phyloP scores from a whole-genome alignment of 1,140 invertebrate genomes.

The Chrysoperla carnea region DNA sequence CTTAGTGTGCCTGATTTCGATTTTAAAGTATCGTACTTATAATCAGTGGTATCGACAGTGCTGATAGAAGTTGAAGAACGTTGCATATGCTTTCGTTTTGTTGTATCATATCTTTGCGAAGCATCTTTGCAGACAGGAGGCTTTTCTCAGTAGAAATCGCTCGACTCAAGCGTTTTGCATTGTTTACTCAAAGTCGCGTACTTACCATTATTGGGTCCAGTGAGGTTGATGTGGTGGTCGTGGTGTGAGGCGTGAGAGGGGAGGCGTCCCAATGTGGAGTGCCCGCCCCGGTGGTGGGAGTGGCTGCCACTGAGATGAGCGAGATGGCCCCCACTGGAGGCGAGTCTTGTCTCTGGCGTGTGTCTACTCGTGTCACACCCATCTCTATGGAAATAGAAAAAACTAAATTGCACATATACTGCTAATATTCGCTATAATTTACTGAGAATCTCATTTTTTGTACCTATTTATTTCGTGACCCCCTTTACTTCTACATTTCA shows the following conservation, averaged over 20 bases:
- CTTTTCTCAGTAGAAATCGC: conserved; percentile 83
- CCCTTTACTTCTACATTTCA: too few relatives aligned
- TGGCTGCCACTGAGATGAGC: conserved; percentile 25
- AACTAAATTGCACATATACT: conserved; percentile 10
- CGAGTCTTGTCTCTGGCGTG: conserved; percentile 9
- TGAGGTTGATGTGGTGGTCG: conserved; percentile 20
- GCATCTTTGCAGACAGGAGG: conserved; percentile 28
- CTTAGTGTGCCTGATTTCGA: neutral
- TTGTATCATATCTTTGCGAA: too few relatives aligned
- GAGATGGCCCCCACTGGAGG: conserved; percentile 14
- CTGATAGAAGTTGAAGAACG: conserved; percentile 23
- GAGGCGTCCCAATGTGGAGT: conserved; percentile 6
- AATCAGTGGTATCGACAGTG: conserved; percentile 11
- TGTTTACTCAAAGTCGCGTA: conserved; percentile 84
- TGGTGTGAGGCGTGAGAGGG: conserved; percentile 15
- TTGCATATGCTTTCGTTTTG: too few relatives aligned
- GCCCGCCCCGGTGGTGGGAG: conserved; percentile 26
- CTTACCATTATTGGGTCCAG: conserved; percentile 51
- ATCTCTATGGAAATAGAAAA: conserved; percentile 17
- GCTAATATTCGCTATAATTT: neutral
- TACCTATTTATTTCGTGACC: too few relatives aligned
- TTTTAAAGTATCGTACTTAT: neutral
- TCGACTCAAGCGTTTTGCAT: conserved; percentile 86
- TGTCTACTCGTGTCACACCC: conserved; percentile 22
- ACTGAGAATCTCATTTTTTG: too few relatives aligned